phyloP scores from a whole-genome alignment of 2,797 vertebrate genomes.

The Danio kyathit region DNA sequence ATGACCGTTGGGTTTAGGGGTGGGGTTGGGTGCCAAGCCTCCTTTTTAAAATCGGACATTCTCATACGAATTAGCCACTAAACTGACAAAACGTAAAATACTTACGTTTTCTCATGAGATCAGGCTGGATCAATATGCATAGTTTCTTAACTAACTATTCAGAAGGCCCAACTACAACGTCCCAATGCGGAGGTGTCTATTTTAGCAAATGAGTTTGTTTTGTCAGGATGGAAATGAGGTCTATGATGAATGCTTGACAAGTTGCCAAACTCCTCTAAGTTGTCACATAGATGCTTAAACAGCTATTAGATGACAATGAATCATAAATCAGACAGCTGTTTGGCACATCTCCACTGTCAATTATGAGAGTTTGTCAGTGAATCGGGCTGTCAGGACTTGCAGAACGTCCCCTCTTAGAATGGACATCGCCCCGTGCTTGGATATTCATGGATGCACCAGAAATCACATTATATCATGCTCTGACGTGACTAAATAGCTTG shows the following conservation, averaged over 20 bases:
- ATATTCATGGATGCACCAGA: slow-evolving; percentile 80
- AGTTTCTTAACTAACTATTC: too few species aligned
- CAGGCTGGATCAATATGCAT: too few species aligned
- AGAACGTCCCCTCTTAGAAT: slow-evolving; percentile 67
- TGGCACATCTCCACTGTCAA: slow-evolving; percentile 73
- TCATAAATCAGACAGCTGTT: slow-evolving; percentile 66
- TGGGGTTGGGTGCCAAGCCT: too few species aligned
- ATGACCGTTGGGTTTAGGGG: too few species aligned
- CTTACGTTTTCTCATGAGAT: too few species aligned
- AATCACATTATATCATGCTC: slow-evolving; percentile 75
- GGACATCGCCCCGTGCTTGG: slow-evolving; percentile 67
- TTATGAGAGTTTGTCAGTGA: slow-evolving; percentile 64
- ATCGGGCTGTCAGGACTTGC: slow-evolving; percentile 73
- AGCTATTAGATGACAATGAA: slow-evolving; percentile 67
- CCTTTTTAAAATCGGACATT: too few species aligned
- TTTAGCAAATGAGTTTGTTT: slow-evolving; percentile 45
- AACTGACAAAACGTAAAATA: too few species aligned
- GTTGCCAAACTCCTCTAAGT: slow-evolving; percentile 47
- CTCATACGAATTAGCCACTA: too few species aligned
- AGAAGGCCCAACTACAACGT: slow-evolving; percentile 45
- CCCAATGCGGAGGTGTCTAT: slow-evolving; percentile 52
- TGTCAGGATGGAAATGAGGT: slow-evolving; percentile 12
- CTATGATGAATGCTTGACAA: slow-evolving; percentile 7
- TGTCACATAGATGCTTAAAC: slow-evolving; percentile 62
- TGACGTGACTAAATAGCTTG: slow-evolving; percentile 78